Percentiles rank a stretch among this genome's conserved stretches.
Evolutionary conservation across 1,140 invertebrate genomes (phyloP).

Genomic region (Hycleus phaleratus): DNA sequence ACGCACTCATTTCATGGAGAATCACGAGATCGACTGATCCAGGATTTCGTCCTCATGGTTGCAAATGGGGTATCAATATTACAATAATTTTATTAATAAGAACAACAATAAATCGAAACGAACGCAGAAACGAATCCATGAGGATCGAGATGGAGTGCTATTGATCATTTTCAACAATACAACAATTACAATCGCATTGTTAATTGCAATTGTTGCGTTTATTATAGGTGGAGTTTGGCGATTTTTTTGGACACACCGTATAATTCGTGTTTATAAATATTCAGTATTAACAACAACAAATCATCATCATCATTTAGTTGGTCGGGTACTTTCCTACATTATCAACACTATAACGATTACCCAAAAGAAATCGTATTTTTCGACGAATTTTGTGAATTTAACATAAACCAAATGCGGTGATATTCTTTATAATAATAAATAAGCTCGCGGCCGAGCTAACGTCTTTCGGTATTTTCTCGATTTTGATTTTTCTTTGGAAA

Average conservation of each 20-base stretch:
- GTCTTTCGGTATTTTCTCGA: too few species aligned
- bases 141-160: constrained; percentile 24
- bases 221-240: constrained; percentile 7
- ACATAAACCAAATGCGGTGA: constrained; percentile 28
- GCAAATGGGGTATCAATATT: constrained; percentile 28
- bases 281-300: background rate
- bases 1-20: constrained; percentile 63
- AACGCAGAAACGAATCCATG: constrained; percentile 26
- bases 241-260: constrained; percentile 22
- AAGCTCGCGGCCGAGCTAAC: too few species aligned
- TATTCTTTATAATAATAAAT: constrained; percentile 2
- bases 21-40: constrained; percentile 65
- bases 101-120: too few species aligned
- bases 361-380: constrained; percentile 21
- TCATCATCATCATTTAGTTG: too few species aligned
- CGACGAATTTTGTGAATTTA: constrained; percentile 26
- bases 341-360: too few species aligned
- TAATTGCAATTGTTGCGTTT: too few species aligned
- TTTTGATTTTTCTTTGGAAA: too few species aligned
- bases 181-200: too few species aligned
- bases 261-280: constrained; percentile 6
- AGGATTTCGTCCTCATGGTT: constrained; percentile 40
- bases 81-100: constrained; percentile 4
- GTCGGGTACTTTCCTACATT: too few species aligned
- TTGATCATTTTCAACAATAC: too few species aligned